These are phyloP conservation scores for Phylloscopus collybita DNA, from an alignment of 2,797 vertebrate genomes.

Conservation along the genomic window DNA sequence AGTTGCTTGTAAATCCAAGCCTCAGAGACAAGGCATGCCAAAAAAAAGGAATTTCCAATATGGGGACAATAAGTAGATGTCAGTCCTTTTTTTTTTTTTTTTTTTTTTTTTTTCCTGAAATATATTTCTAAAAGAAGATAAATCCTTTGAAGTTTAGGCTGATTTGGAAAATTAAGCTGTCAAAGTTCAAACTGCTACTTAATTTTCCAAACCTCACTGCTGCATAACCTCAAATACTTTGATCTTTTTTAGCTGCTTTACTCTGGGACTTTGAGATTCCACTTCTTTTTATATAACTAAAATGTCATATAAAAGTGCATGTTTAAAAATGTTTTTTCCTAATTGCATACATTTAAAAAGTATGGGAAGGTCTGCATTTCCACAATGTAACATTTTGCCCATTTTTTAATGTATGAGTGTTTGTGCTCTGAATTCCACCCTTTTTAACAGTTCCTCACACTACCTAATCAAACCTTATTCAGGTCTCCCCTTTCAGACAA, in stretches of 20 bases:
- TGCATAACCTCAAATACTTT: constrained; percentile 45
- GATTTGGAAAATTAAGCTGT: constrained; percentile 53
- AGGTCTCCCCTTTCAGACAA: neutral
- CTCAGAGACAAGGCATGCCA: neutral
- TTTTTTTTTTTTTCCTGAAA: neutral
- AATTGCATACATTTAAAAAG: neutral
- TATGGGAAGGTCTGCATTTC: neutral
- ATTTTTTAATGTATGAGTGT: neutral
- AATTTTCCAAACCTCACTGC: constrained; percentile 39
- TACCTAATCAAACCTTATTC: neutral
- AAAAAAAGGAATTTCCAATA: constrained; percentile 9
- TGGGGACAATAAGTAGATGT: constrained; percentile 40
- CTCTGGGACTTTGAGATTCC: neutral
- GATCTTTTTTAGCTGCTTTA: constrained; percentile 58
- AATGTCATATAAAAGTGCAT: neutral
- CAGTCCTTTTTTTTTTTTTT: neutral
- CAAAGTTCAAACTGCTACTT: constrained; percentile 39
- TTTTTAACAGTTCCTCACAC: neutral
- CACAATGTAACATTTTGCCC: neutral
- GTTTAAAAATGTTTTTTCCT: neutral
- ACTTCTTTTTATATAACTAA: neutral
- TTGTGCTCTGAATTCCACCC: neutral
- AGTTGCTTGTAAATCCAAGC: constrained; percentile 45
- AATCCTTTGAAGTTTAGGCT: constrained; percentile 60
- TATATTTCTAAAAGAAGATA: constrained; percentile 33